phyloP scores from a whole-genome alignment of 2,113 vertebrate species.

The Poeciliopsis turrubarensis region DNA sequence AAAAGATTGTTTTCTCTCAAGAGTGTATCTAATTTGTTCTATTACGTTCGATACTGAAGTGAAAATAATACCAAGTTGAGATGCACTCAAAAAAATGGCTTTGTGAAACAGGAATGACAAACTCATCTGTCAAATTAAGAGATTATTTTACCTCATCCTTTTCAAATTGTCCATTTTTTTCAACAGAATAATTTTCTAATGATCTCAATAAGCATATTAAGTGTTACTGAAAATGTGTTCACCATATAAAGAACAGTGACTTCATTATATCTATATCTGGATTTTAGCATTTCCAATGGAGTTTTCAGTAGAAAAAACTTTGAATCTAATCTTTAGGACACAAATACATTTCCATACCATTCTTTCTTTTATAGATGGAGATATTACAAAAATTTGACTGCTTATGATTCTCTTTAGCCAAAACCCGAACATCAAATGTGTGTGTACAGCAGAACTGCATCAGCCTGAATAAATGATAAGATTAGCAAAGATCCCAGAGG shows the following conservation, averaged over 20 bases:
- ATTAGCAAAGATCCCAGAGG: constrained; percentile 61
- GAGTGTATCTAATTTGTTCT: not conserved
- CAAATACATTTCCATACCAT: not conserved
- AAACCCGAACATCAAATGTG: not conserved
- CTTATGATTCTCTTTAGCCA: not conserved
- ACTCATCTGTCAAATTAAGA: constrained; percentile 22
- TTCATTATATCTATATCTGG: not conserved
- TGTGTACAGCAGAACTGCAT: constrained; percentile 36
- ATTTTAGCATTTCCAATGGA: not conserved
- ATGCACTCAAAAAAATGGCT: not conserved
- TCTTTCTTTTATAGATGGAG: not conserved
- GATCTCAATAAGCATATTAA: constrained; percentile 54
- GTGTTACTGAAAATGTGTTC: constrained; percentile 65
- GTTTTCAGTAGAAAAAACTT: not conserved
- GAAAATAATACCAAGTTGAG: not conserved
- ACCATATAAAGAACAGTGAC: constrained; percentile 6
- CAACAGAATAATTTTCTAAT: constrained; percentile 52
- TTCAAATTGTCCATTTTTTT: constrained; percentile 24
- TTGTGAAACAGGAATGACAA: constrained; percentile 7
- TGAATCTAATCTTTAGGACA: too few relatives aligned
- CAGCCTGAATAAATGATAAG: constrained; percentile 56
- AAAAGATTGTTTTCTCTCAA: constrained; percentile 9
- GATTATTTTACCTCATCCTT: constrained; percentile 24
- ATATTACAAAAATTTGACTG: not conserved
- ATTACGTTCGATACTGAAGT: not conserved